phyloP scores from a whole-genome alignment of 64 coral and sea anemone species.

The Montipora sp. region DNA sequence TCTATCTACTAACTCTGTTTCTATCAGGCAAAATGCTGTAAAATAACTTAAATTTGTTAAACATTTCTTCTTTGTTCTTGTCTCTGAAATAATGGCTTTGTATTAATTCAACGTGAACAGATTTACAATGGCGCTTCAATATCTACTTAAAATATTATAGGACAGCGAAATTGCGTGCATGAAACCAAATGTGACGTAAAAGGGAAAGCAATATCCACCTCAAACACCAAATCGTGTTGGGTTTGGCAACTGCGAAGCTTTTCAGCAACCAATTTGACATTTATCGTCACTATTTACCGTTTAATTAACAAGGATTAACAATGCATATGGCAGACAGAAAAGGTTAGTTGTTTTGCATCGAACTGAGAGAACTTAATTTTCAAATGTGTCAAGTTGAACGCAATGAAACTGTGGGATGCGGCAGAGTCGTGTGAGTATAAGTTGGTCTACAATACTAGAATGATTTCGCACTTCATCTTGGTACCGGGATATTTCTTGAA shows the following conservation, averaged over 20 bases:
- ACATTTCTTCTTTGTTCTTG: neutral
- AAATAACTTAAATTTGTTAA: too few species aligned
- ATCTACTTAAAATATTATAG: neutral
- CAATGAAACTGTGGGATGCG: neutral
- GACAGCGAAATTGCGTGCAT: constrained; percentile 13
- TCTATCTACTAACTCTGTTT: neutral
- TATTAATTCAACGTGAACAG: neutral
- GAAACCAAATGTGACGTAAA: constrained; percentile 1
- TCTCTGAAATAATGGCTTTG: neutral
- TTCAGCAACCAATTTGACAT: neutral
- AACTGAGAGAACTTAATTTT: neutral
- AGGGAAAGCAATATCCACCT: constrained; percentile 10
- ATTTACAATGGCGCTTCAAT: constrained; percentile 12
- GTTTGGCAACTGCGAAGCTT: constrained; percentile 31
- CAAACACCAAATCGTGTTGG: neutral
- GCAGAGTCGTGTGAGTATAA: neutral
- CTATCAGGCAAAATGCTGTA: neutral
- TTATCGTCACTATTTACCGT: neutral
- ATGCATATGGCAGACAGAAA: constrained; percentile 19
- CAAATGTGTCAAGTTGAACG: neutral
- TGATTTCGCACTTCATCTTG: too few species aligned
- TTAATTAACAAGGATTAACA: neutral
- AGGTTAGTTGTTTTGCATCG: neutral
- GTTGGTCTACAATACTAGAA: constrained; percentile 3
- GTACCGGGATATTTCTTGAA: too few species aligned